A percentile compares a stretch with the other conserved stretches of the same genome.
phyloP scores from a whole-genome alignment of 2,113 vertebrate species.

The Grammatotria lemairii region DNA sequence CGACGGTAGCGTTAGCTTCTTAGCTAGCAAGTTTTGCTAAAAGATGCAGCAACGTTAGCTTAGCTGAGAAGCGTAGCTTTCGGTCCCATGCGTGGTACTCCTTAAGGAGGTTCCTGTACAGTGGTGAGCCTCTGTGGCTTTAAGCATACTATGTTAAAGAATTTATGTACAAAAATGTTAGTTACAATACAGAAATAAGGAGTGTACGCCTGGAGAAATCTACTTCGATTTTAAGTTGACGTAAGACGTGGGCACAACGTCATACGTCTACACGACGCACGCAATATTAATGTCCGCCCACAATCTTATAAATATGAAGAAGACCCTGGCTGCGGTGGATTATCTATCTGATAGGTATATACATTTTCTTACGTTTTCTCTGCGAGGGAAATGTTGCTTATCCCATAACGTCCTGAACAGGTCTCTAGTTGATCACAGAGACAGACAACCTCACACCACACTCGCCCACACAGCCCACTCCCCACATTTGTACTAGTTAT shows the following conservation, averaged over 20 bases:
- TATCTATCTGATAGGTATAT: background rate
- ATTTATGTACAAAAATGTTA: slow-evolving; percentile 47
- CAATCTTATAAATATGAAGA: background rate
- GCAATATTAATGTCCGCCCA: slow-evolving; percentile 9
- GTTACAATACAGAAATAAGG: slow-evolving; percentile 61
- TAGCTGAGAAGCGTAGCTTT: slow-evolving; percentile 42
- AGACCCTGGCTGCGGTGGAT: background rate
- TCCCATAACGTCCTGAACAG: background rate
- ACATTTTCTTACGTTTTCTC: background rate
- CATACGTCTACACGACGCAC: slow-evolving; percentile 31
- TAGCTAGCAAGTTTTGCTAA: slow-evolving; percentile 61
- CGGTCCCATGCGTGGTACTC: slow-evolving; percentile 20
- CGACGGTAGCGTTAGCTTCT: slow-evolving; percentile 44
- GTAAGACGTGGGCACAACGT: slow-evolving; percentile 56
- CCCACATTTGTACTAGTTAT: background rate
- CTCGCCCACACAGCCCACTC: background rate
- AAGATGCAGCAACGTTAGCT: slow-evolving; percentile 52
- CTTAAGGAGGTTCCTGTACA: slow-evolving; percentile 2
- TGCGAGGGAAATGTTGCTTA: background rate
- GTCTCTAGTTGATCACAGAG: background rate
- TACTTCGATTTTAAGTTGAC: slow-evolving; percentile 69
- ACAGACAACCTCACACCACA: background rate
- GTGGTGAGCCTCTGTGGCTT: background rate
- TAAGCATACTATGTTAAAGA: slow-evolving; percentile 17
- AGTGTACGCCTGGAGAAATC: slow-evolving; percentile 65